These are phyloP conservation scores for Parotocinclus haroldoi DNA, from an alignment of 2,797 vertebrate genomes.

Conservation along the genomic window DNA sequence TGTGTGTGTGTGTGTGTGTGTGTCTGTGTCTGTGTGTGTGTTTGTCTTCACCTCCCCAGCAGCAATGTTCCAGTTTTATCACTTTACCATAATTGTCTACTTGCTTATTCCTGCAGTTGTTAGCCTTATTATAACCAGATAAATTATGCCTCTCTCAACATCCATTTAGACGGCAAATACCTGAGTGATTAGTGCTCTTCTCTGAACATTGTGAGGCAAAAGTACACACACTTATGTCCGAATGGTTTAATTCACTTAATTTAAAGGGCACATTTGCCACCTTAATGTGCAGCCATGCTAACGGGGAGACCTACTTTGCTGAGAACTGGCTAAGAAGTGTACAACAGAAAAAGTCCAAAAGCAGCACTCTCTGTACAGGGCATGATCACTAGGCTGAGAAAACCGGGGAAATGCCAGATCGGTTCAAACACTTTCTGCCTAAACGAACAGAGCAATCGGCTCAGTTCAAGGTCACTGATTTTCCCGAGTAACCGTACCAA, in stretches of 20 bases:
- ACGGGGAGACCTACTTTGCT: too few species aligned
- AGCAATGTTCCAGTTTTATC: conserved; percentile 22
- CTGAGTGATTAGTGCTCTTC: too few species aligned
- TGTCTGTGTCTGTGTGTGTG: neutral
- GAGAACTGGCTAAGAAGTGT: too few species aligned
- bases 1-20: conserved; percentile 5
- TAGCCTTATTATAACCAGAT: too few species aligned
- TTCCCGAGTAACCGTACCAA: conserved; percentile 11
- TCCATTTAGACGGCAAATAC: too few species aligned
- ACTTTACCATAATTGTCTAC: conserved; percentile 25
- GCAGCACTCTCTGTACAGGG: neutral
- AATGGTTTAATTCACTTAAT: too few species aligned
- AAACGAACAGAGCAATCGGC: neutral
- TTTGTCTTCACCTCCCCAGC: conserved; percentile 12
- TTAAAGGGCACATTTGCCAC: too few species aligned
- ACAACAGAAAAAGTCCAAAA: too few species aligned
- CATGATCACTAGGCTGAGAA: conserved; percentile 25
- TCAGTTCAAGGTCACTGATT: conserved; percentile 41
- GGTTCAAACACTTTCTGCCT: conserved; percentile 33
- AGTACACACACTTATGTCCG: too few species aligned
- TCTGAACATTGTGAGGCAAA: too few species aligned
- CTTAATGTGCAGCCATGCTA: too few species aligned
- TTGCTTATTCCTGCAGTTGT: neutral
- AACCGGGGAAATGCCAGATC: conserved; percentile 40
- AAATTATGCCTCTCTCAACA: too few species aligned